Evolutionary conservation across 2,888 invertebrate species (phyloP).

Genomic region (Atherix ibis): DNA sequence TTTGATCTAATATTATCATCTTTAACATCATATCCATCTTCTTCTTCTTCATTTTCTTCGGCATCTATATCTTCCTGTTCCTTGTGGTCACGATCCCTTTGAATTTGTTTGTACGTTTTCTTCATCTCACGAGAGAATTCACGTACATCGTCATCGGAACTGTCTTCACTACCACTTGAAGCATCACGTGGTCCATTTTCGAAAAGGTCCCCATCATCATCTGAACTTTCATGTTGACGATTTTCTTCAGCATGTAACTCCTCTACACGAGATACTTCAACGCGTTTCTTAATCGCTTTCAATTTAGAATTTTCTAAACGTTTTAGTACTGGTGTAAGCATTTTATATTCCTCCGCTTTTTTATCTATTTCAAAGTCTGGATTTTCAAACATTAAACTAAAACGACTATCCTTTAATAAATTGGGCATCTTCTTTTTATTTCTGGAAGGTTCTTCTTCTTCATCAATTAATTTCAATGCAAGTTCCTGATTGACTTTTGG

Average conservation of each 20-base stretch:
- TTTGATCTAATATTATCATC: slow-evolving; percentile 17
- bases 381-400: slow-evolving; percentile 80
- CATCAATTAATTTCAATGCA: slow-evolving; percentile 68
- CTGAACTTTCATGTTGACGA: slow-evolving; percentile 24
- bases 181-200: slow-evolving; percentile 20
- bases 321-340: slow-evolving; percentile 78
- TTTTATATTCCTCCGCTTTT: slow-evolving; percentile 68
- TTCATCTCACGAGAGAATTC: slow-evolving; percentile 68
- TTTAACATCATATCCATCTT: slow-evolving; percentile 16
- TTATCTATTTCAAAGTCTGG: slow-evolving; percentile 85
- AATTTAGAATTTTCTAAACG: slow-evolving; percentile 56
- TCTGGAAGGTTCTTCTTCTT: slow-evolving; percentile 32
- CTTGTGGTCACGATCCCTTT: slow-evolving; percentile 26
- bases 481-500: slow-evolving; percentile 82
- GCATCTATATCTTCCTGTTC: slow-evolving; percentile 20
- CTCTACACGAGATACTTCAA: slow-evolving; percentile 37
- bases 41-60: slow-evolving; percentile 24
- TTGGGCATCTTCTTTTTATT: slow-evolving; percentile 44
- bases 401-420: slow-evolving; percentile 73
- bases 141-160: slow-evolving; percentile 58
- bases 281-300: slow-evolving; percentile 42
- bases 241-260: slow-evolving; percentile 32
- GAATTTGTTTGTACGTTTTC: slow-evolving; percentile 40
- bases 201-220: slow-evolving; percentile 32
- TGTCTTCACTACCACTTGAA: slow-evolving; percentile 36